phyloP scores from a whole-genome alignment of 2,797 vertebrate genomes.

The Crocidura indochinensis region DNA sequence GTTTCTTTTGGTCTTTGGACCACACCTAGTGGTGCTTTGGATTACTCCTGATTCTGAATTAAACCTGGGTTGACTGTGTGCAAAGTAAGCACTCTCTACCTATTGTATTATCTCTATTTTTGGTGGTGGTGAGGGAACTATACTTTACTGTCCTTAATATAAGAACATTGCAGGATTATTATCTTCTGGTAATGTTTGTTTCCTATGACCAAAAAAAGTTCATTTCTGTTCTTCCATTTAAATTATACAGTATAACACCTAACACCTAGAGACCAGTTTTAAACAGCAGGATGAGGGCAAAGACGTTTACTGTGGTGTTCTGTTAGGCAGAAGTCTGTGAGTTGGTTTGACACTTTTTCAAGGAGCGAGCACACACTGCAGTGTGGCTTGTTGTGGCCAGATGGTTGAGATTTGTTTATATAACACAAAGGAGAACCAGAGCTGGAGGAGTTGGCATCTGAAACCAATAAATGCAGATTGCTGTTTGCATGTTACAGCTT shows the following conservation, averaged over 20 bases:
- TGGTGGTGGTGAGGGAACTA: not conserved
- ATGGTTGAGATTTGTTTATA: constrained; percentile 82
- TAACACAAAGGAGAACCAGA: constrained; percentile 68
- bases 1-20: too few relatives aligned
- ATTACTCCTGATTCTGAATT: too few relatives aligned
- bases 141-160: not conserved
- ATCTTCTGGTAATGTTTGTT: not conserved
- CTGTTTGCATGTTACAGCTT: constrained; percentile 74
- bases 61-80: too few relatives aligned
- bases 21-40: too few relatives aligned
- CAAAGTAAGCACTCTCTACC: too few relatives aligned
- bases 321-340: constrained; percentile 62
- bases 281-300: not conserved
- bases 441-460: constrained; percentile 64
- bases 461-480: constrained; percentile 77
- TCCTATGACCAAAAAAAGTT: not conserved
- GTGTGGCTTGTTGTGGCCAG: constrained; percentile 65
- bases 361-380: constrained; percentile 36
- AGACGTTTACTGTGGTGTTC: constrained; percentile 15
- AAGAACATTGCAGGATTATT: not conserved
- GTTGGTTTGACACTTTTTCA: constrained; percentile 57
- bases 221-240: not conserved
- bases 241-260: constrained; percentile 28
- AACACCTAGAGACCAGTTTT: constrained; percentile 9
- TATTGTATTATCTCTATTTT: too few relatives aligned